Evolutionary conservation across 1,140 invertebrate species (phyloP).

Genomic region (Vanessa atalanta): DNA sequence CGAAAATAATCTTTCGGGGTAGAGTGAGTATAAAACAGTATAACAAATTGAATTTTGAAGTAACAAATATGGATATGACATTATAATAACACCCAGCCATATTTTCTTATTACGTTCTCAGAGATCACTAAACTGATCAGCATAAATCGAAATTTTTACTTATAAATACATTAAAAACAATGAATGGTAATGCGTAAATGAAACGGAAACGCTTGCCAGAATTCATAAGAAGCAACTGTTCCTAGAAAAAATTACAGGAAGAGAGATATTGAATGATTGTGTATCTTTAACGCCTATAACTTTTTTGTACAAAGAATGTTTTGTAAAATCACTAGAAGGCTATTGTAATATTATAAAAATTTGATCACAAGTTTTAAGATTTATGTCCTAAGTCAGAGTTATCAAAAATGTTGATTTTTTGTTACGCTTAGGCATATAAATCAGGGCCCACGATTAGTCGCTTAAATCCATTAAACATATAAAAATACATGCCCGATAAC

Average conservation of each 20-base stretch:
- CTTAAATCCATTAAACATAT: constrained; percentile 13
- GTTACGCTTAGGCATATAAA: neutral
- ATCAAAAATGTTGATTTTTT: neutral
- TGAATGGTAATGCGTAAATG: constrained; percentile 13
- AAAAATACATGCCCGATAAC: constrained; percentile 25
- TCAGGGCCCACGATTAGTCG: neutral
- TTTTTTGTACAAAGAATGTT: neutral
- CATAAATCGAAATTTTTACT: constrained; percentile 2
- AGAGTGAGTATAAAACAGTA: too few species aligned
- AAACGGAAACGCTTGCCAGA: constrained; percentile 21
- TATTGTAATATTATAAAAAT: neutral
- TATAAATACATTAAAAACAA: constrained; percentile 2
- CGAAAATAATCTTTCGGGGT: too few species aligned
- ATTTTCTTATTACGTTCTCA: neutral
- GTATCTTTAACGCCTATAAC: neutral
- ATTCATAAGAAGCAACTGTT: constrained; percentile 10
- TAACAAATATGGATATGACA: neutral
- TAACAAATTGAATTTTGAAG: neutral
- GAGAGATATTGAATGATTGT: neutral
- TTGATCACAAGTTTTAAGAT: neutral
- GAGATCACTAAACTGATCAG: neutral
- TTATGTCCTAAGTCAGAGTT: neutral
- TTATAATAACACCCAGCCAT: too few species aligned
- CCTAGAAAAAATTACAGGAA: constrained; percentile 14
- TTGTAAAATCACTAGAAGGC: neutral